phyloP scores from a whole-genome alignment of 1,140 invertebrate species.

The Drosophila hydei region DNA sequence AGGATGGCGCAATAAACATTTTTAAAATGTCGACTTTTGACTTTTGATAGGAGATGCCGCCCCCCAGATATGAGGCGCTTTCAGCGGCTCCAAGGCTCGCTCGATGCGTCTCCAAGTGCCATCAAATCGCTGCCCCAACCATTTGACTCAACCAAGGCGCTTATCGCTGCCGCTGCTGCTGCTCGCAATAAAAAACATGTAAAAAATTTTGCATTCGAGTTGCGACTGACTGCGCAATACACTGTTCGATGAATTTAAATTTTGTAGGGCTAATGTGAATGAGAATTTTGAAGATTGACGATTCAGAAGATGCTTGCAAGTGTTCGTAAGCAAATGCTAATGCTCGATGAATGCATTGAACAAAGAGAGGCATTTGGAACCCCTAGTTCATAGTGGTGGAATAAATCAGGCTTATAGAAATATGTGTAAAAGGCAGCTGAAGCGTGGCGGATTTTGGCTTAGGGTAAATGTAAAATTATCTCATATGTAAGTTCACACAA shows the following conservation, averaged over 20 bases:
- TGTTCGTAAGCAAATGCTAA: too few relatives aligned
- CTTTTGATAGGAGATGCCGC: conserved; percentile 63
- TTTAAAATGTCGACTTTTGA: conserved; percentile 73
- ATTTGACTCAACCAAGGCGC: not conserved
- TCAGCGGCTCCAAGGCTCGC: not conserved
- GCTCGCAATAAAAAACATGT: conserved; percentile 61
- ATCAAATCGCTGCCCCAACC: conserved; percentile 53
- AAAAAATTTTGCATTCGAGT: not conserved
- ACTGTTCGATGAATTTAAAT: not conserved
- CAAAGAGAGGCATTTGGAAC: too few relatives aligned
- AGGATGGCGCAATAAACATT: conserved; percentile 79
- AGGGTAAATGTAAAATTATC: too few relatives aligned
- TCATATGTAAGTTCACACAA: too few relatives aligned
- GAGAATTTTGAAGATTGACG: too few relatives aligned
- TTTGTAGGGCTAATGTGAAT: not conserved
- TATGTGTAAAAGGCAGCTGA: too few relatives aligned
- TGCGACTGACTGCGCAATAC: not conserved
- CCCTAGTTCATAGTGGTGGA: too few relatives aligned
- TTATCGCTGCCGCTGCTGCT: conserved; percentile 14
- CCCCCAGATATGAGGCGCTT: conserved; percentile 46
- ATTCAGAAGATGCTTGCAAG: too few relatives aligned
- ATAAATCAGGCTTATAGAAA: too few relatives aligned
- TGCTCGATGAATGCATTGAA: too few relatives aligned
- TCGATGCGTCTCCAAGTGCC: conserved; percentile 32
- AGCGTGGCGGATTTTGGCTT: too few relatives aligned